Evolutionary conservation across 1,140 invertebrate genomes (phyloP), one percentile per base, ranked within the genome.

Genomic region (Zaprionus kolodkinae): DNA sequence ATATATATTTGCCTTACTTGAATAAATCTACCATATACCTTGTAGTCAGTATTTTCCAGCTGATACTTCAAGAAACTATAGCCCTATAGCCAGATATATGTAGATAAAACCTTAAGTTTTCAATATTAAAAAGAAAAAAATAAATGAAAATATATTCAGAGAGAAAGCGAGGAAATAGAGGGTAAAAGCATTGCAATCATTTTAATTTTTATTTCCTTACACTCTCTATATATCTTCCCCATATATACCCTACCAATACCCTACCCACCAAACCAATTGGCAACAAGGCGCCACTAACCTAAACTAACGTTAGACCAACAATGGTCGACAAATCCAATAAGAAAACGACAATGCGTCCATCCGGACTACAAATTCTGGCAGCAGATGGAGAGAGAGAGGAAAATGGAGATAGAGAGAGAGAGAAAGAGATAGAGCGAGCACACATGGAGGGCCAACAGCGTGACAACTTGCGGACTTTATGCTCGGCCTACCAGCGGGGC

Each of bases 401-500:
- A 21, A 2, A 21, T 21, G 21, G 2, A 21, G 21, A 30, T 0
- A 27, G 43, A 27, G 21, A 25, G 30, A 15, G 15, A 11, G 65
- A n/a, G 12, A 48, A 12, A 15, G 25, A 48, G 15, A 48, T n/a
- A 33, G 36, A 35, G 52, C 17, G 10, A 6, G 30, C 40, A 17
- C n/a, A n/a, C 38, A 45, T 15, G n/a, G 40, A n/a, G 40, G 40
- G 40, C 40, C 40, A 45, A 35, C 11, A 35, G n/a, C 12, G 27
- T 72, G 64, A 62, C 71, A 69, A 73, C 71, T 73, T 73, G 65
- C 61, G 38, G 66, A 73, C 48, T 73, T 69, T 73, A 62, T 73
- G 71, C 71, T 60, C 71, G 48, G 65, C 57, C 71, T 60, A 68
- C 50, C 48, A 54, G 35, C 57, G 59, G 35, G 56, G 66, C 38